These are phyloP conservation scores for Epizoanthus fatuus DNA, from an alignment of 92 coral and sea anemone genomes.

Conservation along the genomic window DNA sequence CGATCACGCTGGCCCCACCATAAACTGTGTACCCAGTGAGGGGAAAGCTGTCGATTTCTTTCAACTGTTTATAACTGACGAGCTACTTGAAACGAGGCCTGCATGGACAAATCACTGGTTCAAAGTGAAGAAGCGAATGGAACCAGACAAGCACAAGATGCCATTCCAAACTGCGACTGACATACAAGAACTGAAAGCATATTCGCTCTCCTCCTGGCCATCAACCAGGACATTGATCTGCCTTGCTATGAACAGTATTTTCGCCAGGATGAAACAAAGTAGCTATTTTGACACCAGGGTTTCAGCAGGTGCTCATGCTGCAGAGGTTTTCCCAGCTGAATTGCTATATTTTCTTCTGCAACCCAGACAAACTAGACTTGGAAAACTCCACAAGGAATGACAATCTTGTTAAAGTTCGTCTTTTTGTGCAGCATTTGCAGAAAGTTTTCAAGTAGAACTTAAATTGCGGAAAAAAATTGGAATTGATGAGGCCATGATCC, in stretches of 20 bases:
- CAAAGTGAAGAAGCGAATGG: constrained; percentile 17
- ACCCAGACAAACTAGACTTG: constrained; percentile 40
- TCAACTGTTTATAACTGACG: constrained; percentile 36
- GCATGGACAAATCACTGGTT: constrained; percentile 54
- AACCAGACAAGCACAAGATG: constrained; percentile 44
- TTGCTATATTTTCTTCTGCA: constrained; percentile 57
- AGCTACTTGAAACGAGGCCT: constrained; percentile 8
- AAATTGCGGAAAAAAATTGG: constrained; percentile 51
- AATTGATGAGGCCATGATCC: constrained; percentile 67
- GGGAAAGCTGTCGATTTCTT: constrained; percentile 51
- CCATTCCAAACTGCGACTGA: constrained; percentile 33
- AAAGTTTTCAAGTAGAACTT: constrained; percentile 37
- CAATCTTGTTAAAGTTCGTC: constrained; percentile 38
- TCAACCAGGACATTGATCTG: constrained; percentile 25
- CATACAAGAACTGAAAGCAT: constrained; percentile 48
- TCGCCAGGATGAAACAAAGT: constrained; percentile 46
- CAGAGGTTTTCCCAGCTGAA: constrained; percentile 53
- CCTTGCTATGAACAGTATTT: constrained; percentile 47
- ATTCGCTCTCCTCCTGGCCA: constrained; percentile 49
- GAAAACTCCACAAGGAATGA: constrained; percentile 4
- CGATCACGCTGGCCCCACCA: constrained; percentile 31
- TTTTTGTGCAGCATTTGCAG: constrained; percentile 33
- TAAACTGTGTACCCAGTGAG: constrained; percentile 36
- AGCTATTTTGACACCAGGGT: constrained; percentile 59
- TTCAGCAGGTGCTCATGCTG: constrained; percentile 41